These are phyloP conservation scores for Idaea aversata DNA, from an alignment of 2,888 invertebrate genomes.

Conservation along the genomic window DNA sequence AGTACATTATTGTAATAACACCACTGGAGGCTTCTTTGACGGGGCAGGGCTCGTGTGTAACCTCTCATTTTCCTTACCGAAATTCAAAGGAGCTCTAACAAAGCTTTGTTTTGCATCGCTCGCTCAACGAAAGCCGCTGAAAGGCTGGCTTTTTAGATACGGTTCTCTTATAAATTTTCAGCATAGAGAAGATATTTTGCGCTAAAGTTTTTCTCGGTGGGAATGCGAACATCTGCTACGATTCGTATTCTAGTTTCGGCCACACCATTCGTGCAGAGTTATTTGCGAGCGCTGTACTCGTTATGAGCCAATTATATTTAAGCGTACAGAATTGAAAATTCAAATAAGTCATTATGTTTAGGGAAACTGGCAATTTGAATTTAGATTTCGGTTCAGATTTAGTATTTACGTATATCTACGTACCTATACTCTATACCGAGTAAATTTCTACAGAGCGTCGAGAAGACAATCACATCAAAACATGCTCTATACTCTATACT, in stretches of 20 bases:
- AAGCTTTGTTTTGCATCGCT: constrained; percentile 79
- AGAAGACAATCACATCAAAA: background rate
- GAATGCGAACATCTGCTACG: constrained; percentile 65
- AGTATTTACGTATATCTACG: background rate
- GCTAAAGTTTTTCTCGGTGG: constrained; percentile 69
- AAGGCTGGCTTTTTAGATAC: constrained; percentile 78
- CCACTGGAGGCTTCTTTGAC: constrained; percentile 71
- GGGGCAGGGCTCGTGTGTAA: constrained; percentile 64
- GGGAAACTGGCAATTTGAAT: background rate
- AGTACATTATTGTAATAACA: constrained; percentile 77
- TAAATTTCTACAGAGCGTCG: background rate
- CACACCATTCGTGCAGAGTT: constrained; percentile 52
- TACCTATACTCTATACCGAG: too few relatives aligned
- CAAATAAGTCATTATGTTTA: constrained; percentile 25
- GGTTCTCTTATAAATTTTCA: constrained; percentile 74
- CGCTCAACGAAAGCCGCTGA: constrained; percentile 68
- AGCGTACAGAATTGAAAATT: constrained; percentile 44
- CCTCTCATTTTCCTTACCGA: constrained; percentile 78
- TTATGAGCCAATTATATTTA: constrained; percentile 50
- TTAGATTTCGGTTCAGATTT: background rate
- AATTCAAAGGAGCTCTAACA: constrained; percentile 78
- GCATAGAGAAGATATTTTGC: constrained; percentile 61
- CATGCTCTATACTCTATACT: background rate
- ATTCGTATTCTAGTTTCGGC: constrained; percentile 62
- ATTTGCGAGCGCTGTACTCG: constrained; percentile 53